Conservation (phyloP, 2,888 invertebrate species). For the Nymphalis urticae region DNA sequence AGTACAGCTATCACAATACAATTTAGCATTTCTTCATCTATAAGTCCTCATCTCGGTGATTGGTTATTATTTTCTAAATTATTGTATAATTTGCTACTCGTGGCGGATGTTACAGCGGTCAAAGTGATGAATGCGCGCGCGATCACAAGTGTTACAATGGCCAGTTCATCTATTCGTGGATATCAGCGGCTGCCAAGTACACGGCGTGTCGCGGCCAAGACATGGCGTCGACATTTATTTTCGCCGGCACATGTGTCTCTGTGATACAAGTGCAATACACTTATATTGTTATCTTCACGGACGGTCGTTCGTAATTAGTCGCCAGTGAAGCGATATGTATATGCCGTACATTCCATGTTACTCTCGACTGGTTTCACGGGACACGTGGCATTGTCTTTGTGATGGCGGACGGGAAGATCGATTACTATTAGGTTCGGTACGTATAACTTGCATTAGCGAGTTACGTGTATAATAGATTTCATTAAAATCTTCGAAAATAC, state of each 20-base stretch:
- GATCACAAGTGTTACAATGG: slow-evolving; percentile 8
- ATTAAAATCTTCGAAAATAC: no score
- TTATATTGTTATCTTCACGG: neutral
- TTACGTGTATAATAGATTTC: no score
- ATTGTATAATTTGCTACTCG: neutral
- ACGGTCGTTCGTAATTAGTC: neutral
- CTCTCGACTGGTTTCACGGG: no score
- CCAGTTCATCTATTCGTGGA: slow-evolving; percentile 8
- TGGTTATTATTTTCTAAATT: no score
- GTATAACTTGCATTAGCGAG: no score
- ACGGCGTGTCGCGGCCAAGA: slow-evolving; percentile 8
- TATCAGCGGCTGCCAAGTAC: slow-evolving; percentile 1
- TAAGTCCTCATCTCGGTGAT: no score
- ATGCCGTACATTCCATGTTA: neutral
- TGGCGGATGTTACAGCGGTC: neutral
- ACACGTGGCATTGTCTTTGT: no score
- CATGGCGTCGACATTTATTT: slow-evolving; percentile 13
- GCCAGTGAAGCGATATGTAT: neutral
- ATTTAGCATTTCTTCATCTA: no score
- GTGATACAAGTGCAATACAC: neutral
- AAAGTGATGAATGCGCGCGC: slow-evolving; percentile 1
- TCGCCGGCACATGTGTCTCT: slow-evolving; percentile 1
- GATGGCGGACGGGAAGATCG: no score
- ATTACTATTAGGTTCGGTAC: no score
- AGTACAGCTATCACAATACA: no score